phyloP scores from a whole-genome alignment of 2,888 invertebrate species.

The Hypomecis punctinalis region DNA sequence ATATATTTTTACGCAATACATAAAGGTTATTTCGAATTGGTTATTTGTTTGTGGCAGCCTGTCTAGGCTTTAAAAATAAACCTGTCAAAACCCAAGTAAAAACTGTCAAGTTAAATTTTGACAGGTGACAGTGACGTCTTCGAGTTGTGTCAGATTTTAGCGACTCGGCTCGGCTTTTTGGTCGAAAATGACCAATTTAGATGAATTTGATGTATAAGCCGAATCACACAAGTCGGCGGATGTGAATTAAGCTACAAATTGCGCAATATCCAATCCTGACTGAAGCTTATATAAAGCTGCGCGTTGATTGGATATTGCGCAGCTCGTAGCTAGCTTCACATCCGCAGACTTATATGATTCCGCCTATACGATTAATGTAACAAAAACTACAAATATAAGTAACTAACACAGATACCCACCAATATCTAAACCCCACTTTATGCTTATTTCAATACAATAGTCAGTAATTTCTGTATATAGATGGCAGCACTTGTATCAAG shows the following conservation, averaged over 20 bases:
- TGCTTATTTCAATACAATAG: constrained; percentile 9
- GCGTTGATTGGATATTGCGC: too few relatives aligned
- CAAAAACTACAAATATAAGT: constrained; percentile 12
- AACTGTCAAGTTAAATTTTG: constrained; percentile 1
- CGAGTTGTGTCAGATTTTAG: constrained; percentile 1
- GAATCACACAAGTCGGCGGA: too few relatives aligned
- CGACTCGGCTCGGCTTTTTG: constrained; percentile 3
- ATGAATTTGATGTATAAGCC: background rate
- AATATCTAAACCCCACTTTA: constrained; percentile 18
- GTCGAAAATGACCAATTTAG: background rate
- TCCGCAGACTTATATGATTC: too few relatives aligned
- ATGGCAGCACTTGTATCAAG: constrained; percentile 6
- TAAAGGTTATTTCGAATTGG: constrained; percentile 2
- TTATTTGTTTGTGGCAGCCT: constrained; percentile 7
- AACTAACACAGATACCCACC: constrained; percentile 30
- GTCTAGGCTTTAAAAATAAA: background rate
- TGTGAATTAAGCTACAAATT: too few relatives aligned
- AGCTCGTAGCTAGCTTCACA: too few relatives aligned
- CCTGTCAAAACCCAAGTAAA: background rate
- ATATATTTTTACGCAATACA: constrained; percentile 4
- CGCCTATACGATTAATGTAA: background rate
- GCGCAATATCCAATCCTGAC: too few relatives aligned
- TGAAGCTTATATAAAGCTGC: too few relatives aligned
- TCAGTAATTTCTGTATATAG: constrained; percentile 28
- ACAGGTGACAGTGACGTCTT: constrained; percentile 3